These are phyloP conservation scores for Brachynemurus nebulosus DNA, from an alignment of 2,888 invertebrate species.

Conservation along the genomic window DNA sequence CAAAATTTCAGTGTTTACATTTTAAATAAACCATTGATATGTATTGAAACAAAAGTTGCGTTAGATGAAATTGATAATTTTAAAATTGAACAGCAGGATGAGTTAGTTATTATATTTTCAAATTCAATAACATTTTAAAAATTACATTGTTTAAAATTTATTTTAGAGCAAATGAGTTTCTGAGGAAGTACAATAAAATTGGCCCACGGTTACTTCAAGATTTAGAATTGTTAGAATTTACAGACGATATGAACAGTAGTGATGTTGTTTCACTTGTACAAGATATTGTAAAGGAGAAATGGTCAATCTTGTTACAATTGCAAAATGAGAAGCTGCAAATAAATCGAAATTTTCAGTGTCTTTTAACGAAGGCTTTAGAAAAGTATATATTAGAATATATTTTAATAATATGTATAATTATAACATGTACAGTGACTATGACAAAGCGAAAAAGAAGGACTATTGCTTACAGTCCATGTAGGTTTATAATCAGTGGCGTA, in stretches of 20 bases:
- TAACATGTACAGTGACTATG: no score
- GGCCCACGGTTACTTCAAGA: background rate
- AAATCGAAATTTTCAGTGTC: background rate
- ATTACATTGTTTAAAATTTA: background rate
- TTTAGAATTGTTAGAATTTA: background rate
- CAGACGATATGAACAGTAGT: background rate
- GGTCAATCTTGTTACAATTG: background rate
- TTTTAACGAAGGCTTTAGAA: background rate
- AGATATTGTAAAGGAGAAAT: background rate
- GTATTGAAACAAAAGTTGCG: background rate
- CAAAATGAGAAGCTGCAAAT: background rate
- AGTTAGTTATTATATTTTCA: background rate
- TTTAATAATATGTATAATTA: no score
- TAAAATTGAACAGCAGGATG: background rate
- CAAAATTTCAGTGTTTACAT: background rate
- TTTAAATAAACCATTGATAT: background rate
- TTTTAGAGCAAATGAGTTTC: background rate
- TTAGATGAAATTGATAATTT: background rate
- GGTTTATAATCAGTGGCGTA: background rate
- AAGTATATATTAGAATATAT: background rate
- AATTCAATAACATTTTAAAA: background rate
- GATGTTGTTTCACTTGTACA: background rate
- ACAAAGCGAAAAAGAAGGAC: no score
- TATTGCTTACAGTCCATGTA: no score
- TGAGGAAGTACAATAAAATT: background rate